Percentiles rank a stretch among this genome's conserved stretches.
Conservation (phyloP, 2,113 vertebrate genomes). For the Seriola quinqueradiata region DNA sequence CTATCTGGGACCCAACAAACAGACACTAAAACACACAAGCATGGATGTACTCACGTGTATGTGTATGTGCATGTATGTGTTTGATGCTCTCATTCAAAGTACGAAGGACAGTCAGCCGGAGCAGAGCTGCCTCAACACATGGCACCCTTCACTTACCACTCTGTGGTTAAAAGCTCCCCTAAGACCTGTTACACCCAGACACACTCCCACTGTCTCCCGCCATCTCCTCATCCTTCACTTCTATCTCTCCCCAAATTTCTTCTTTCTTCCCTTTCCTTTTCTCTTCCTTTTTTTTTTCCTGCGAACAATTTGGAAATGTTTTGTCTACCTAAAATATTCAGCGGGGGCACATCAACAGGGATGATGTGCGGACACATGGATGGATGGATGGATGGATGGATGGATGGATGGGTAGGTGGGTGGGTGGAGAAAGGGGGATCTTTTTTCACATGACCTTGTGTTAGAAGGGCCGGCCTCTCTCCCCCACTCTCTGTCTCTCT, state of each 20-base stretch:
- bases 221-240: slow-evolving; percentile 38
- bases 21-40: not conserved
- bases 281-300: no score
- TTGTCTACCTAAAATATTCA: slow-evolving; percentile 42
- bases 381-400: slow-evolving; percentile 33
- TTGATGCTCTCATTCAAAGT: not conserved
- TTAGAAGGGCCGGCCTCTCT: slow-evolving; percentile 66
- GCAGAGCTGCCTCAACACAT: slow-evolving; percentile 67
- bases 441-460: slow-evolving; percentile 83
- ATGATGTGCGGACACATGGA: slow-evolving; percentile 19
- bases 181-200: slow-evolving; percentile 67
- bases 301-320: slow-evolving; percentile 25
- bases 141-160: slow-evolving; percentile 75
- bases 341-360: slow-evolving; percentile 7
- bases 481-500: slow-evolving; percentile 64
- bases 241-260: not conserved
- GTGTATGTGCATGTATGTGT: not conserved
- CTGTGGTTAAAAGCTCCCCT: slow-evolving; percentile 71
- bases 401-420: slow-evolving; percentile 48
- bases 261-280: not conserved
- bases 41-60: not conserved
- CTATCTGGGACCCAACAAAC: not conserved
- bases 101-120: slow-evolving; percentile 49
- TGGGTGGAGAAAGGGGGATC: slow-evolving; percentile 65
- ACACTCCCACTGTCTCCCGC: slow-evolving; percentile 64